Base-by-base conservation (phyloP, 2,797 vertebrate genomes). In the Mormyrus hasselquistii region DNA sequence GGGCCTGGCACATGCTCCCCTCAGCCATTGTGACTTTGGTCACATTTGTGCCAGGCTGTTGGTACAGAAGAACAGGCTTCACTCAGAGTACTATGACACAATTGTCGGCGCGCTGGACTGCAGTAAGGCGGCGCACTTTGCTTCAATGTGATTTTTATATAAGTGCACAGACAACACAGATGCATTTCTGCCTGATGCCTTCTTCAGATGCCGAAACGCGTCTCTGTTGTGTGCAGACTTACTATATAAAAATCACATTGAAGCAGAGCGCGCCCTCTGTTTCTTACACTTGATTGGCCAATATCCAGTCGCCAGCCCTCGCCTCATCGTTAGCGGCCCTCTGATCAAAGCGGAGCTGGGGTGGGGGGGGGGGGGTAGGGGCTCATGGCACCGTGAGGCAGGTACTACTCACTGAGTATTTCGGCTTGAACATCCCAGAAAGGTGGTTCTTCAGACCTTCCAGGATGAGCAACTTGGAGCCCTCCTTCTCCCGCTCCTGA, bases 371-470 rank as follows among this genome's bases (percentile, higher is more conserved):
- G n/a, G 41, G 2, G 44, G 59, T 2, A 8, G 29, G 34, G 29
- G 29, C 2, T 29, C 62, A 29, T 9, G 14, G 69, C 69, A 41
- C 16, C 14, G 1, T 19, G 4, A 53, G 9, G 12, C 65, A 76
- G 25, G 73, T n/a, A 57, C 69, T 55, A 85, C 96, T 96, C 92
- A 99, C 98, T 6, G 95, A 96, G 93, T 92, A 94, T 92, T 96
- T 98, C 87, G 96, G 95, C 91, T 96, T 97, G 92, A 99, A 98
- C 89, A 99, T 94, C 89, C 95, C 95, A 0, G 96, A 96, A 90
- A 98, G 95, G 91, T 97, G 97, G 91, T 93, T 97, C 87, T 95
- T 93, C 88, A 99, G 94, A 44, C 95, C 95, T 2, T 98, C 97
- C 93, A 97, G 91, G 0, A 94, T 93, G 0, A 95, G 93, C 0